phyloP scores from a whole-genome alignment of 2,113 vertebrate species.

The Corythoichthys haematopterus region DNA sequence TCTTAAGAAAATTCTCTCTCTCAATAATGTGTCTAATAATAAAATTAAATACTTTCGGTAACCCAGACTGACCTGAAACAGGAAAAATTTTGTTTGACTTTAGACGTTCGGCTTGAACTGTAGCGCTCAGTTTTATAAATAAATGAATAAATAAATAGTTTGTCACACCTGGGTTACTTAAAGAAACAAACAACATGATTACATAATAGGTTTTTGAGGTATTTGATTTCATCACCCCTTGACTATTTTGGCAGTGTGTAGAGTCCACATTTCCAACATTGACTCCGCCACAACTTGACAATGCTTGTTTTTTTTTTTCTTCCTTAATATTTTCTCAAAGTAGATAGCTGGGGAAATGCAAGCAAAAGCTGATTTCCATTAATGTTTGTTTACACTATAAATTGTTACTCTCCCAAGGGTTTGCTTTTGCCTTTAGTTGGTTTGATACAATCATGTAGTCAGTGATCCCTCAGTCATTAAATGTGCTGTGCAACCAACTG shows the following conservation, averaged over 20 bases:
- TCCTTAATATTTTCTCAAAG: not conserved
- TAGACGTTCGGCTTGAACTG: too few relatives aligned
- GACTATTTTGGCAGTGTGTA: not conserved
- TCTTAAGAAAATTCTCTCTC: too few relatives aligned
- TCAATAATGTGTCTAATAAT: too few relatives aligned
- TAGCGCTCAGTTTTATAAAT: too few relatives aligned
- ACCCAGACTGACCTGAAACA: too few relatives aligned
- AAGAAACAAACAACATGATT: too few relatives aligned
- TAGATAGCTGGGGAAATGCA: not conserved
- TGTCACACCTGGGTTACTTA: too few relatives aligned
- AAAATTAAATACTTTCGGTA: too few relatives aligned
- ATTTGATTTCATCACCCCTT: not conserved
- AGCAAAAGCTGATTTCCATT: not conserved
- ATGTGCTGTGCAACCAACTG: not conserved
- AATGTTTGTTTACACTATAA: constrained; percentile 1
- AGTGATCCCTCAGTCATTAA: not conserved
- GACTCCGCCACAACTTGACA: not conserved
- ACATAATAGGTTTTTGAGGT: not conserved
- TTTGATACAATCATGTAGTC: not conserved
- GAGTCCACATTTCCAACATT: not conserved
- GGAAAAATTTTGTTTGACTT: too few relatives aligned
- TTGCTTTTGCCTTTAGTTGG: not conserved
- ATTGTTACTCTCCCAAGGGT: not conserved
- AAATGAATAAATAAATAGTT: too few relatives aligned
- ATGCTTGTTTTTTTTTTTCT: not conserved